Base-by-base conservation (phyloP, 2,113 vertebrate genomes). In the Lepidothrix coronata region DNA sequence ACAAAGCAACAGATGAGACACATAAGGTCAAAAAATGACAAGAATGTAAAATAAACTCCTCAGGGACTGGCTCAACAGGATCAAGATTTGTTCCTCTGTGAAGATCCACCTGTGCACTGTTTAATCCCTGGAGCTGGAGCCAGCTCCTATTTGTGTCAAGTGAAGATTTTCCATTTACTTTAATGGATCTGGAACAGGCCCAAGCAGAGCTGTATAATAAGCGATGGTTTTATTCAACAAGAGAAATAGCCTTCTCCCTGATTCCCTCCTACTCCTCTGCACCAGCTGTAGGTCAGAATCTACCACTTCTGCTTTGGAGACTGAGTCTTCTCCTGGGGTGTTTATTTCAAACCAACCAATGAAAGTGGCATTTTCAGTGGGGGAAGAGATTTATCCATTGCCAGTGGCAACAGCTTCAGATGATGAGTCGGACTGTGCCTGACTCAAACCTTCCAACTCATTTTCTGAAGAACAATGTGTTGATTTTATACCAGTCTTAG, bases 121-220 rank as follows among this genome's bases (percentile, higher is more conserved):
- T 93, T 81, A 75, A 84, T 85, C 72, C 39, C 76, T 80, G 58
- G 74, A 54, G 66, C 8, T 35, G 30, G 49, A 80, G 41, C 62
- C 79, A 84, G 35, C 35, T 88, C 61, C 75, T 8, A 9, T 88
- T 95, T 91, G 9, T 80, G 72, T 82, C 85, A 91, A 90, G 51
- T 14, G 59, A 93, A 92, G 76, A 61, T 93, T 93, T 94, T 95
- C 85, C 85, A 25, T 89, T 88, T 91, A 19, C 68, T 78, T 90
- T 74, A 92, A 85, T 44, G 43, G 39, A 55, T 49, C 41, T 94
- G 88, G 90, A 93, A 52, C 1, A 6, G 37, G 22, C 65, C 35
- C 75, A 93, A 41, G 24, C 30, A 67, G 72, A 92, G 48, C 68
- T 74, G 48, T 76, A 35, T 72, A 62, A 83, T 51, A 87, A 86